Evolutionary conservation across 92 coral and sea anemone genomes (phyloP), one percentile per base, ranked within the genome.

Genomic region (Parazoanthus darwini): DNA sequence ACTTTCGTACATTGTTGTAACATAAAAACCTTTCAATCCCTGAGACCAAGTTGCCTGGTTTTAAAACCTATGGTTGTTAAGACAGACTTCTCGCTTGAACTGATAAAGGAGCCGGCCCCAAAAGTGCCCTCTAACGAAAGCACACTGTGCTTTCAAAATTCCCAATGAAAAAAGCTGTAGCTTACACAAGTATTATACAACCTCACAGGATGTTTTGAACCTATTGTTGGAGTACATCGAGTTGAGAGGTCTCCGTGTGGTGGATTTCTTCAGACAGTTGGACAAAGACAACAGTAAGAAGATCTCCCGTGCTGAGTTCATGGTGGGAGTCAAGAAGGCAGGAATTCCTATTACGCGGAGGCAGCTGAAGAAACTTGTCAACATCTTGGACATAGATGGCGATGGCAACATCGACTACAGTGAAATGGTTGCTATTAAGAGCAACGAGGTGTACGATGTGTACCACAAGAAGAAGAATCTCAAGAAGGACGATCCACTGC

Each of bases 391-490:
- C 70, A 89, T 92, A 25, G 93, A 96, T 89, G 93, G 95, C 75
- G 99, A 96, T 70, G 99, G 99, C 0, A 91, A 90, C 44, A 96
- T 96, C 35, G 95, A 96, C 91, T 96, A 96, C 91, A 91, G 96
- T 43, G 99, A 96, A 75, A 95, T 96, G 96, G 91, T 96, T 43
- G 97, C 95, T 66, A 89, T 96, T 37, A 96, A 94, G 78, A 92
- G 88, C 37, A 90, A 90, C 79, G 96, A 95, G 0, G 96, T 96
- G 73, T 96, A 93, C 46, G 96, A 94, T 78, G 86, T 92, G 65
- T 96, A 93, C 67, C 98, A 95, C 92, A 91, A 94, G 54, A 96
- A 94, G 92, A 96, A 94, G 85, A 90, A 80, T 51, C 77, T 90
- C 82, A 95, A 95, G 90, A 93, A 93, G n/a, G 93, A 92, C 86